Conservation (phyloP, 2,797 vertebrate genomes). For the Neosilurus mollespiculum region DNA sequence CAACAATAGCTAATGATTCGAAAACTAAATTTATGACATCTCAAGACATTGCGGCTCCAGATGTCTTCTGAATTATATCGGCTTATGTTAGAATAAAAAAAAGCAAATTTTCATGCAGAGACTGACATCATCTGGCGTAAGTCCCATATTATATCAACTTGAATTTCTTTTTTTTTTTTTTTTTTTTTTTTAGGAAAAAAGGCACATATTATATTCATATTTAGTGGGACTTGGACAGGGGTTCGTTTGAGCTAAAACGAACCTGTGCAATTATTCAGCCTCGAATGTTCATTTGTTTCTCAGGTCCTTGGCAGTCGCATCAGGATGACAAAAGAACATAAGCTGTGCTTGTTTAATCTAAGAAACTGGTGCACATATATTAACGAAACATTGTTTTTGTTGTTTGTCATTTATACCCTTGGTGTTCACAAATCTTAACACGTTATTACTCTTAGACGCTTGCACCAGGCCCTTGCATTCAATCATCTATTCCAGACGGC, state of each 20-base stretch:
- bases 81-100: constrained; percentile 37
- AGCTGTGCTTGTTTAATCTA: neutral
- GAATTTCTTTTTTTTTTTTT: constrained; percentile 6
- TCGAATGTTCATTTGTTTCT: constrained; percentile 2
- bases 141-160: constrained; percentile 35
- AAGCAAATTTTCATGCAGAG: constrained; percentile 23
- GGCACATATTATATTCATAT: constrained; percentile 27
- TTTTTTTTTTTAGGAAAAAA: neutral
- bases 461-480: neutral
- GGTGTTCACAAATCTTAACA: neutral
- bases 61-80: constrained; percentile 35
- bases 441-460: neutral
- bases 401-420: neutral
- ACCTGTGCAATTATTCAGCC: constrained; percentile 26
- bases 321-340: constrained; percentile 19
- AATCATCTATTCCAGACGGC: neutral
- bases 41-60: constrained; percentile 18
- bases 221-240: constrained; percentile 9
- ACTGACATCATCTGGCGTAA: constrained; percentile 51
- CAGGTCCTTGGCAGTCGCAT: constrained; percentile 12
- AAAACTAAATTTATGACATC: constrained; percentile 29
- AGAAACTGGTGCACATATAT: neutral
- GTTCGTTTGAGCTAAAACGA: constrained; percentile 11
- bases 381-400: neutral
- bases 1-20: constrained; percentile 18